Evolutionary conservation across 2,113 vertebrate genomes (phyloP), one percentile per base, ranked within the genome.

Genomic region (Copsychus sechellarum): DNA sequence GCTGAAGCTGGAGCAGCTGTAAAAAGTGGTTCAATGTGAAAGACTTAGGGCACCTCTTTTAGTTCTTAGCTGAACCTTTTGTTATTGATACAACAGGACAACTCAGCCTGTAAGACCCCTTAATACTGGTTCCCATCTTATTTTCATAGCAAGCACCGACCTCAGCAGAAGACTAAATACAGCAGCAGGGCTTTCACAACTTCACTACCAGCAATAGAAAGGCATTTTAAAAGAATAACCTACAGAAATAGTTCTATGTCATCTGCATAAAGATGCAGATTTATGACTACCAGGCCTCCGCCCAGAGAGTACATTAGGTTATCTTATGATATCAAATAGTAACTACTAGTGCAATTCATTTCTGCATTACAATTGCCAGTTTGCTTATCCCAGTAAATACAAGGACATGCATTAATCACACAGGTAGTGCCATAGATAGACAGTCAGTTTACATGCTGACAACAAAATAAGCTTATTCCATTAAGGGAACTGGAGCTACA

Each of bases 391-490:
- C 42, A 53, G 54, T 57, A 81, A 91, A 61, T 47, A 66, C 10
- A 33, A 80, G 0, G 1, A 82, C 25, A 51, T 25, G 26, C 12
- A 58, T 50, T 82, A 87, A 77, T 38, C 0, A 0, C 34, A 62
- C 12, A 64, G 62, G 36, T 36, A 87, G 58, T 2, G 5, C 33
- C 4, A 3, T n/a, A 84, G 57, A 43, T 45, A 48, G 73, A 53
- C 24, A 48, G 17, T 24, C 26, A 78, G 17, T 91, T 91, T 73
- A 71, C 51, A 56, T 6, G 34, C 54, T 83, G 72, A 88, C 25
- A 74, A 70, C 7, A 83, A 66, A 86, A 57, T 42, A 47, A 87
- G 69, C 80, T 87, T 81, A 76, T 65, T 72, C 31, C 43, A 92
- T 60, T 81, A 86, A 47, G 70, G 19, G 33, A 93, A 81, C 12